Percentiles rank a stretch among this genome's conserved stretches.
Evolutionary conservation across 2,113 vertebrate genomes (phyloP).

Genomic region (Rhinoptilus africanus): DNA sequence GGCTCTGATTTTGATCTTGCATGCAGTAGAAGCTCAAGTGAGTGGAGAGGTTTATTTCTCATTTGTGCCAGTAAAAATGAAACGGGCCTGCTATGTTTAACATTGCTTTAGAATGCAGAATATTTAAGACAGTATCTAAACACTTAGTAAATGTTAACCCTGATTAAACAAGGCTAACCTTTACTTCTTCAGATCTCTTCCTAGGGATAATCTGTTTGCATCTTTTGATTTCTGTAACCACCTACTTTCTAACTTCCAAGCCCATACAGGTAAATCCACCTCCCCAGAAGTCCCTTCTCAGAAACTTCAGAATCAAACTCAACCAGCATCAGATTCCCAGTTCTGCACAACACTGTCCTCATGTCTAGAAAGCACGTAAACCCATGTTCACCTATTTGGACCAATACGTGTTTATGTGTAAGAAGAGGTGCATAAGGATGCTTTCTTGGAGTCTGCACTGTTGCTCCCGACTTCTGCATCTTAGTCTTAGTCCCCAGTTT

Average conservation of each 20-base stretch:
- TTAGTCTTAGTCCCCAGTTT: neutral
- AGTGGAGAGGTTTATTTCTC: constrained; percentile 25
- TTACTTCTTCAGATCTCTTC: neutral
- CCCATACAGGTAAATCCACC: neutral
- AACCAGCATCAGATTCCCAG: neutral
- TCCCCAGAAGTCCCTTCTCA: neutral
- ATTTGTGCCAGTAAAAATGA: constrained; percentile 23
- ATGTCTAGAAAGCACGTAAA: neutral
- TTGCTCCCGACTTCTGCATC: neutral
- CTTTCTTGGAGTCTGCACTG: neutral
- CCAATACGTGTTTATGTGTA: neutral
- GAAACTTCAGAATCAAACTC: neutral
- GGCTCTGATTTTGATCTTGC: constrained; percentile 54
- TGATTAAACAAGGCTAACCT: neutral
- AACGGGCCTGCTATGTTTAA: neutral
- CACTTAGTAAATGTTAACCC: neutral
- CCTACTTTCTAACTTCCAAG: neutral
- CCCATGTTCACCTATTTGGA: neutral
- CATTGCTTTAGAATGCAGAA: neutral
- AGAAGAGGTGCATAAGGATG: neutral
- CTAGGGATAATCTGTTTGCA: neutral
- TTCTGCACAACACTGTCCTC: neutral
- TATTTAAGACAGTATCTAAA: neutral
- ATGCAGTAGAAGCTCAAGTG: neutral
- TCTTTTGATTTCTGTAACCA: neutral